Evolutionary conservation across 2,797 vertebrate genomes (phyloP).

Genomic region (Alauda arvensis): DNA sequence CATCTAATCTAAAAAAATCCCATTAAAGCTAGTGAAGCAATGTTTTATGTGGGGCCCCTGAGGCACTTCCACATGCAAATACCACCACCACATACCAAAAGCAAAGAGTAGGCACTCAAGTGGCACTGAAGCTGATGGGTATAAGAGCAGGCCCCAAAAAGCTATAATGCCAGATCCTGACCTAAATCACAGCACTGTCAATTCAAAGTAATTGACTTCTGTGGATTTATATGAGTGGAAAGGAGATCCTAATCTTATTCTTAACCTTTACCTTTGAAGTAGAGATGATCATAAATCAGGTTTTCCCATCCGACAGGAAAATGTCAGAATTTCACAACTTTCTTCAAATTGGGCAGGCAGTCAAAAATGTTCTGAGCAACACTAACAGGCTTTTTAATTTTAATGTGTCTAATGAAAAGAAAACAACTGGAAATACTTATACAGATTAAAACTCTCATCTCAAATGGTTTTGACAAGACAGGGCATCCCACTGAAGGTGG

Average conservation of each 20-base stretch:
- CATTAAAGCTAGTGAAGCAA: constrained; percentile 33
- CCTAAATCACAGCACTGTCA: constrained; percentile 40
- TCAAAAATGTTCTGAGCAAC: neutral
- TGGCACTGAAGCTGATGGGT: neutral
- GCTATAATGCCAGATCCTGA: constrained; percentile 3
- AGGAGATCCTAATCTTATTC: constrained; percentile 38
- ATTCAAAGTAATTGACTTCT: constrained; percentile 26
- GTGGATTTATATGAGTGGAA: constrained; percentile 41
- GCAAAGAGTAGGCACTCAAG: neutral
- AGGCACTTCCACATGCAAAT: constrained; percentile 39
- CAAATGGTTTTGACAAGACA: neutral
- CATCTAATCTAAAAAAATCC: constrained; percentile 16
- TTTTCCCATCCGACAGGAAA: constrained; percentile 10
- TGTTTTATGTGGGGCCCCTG: constrained; percentile 7
- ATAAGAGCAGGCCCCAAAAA: constrained; percentile 13
- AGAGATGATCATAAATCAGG: constrained; percentile 9
- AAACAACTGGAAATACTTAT: neutral
- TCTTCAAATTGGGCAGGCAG: neutral
- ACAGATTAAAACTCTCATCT: neutral
- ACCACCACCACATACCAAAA: constrained; percentile 5
- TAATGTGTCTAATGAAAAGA: neutral
- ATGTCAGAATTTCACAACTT: constrained; percentile 17
- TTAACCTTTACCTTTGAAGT: constrained; percentile 44
- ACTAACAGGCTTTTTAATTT: neutral
- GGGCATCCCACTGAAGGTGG: neutral